Percentiles rank a stretch among this genome's conserved stretches.
Evolutionary conservation across 2,113 vertebrate genomes (phyloP).

Genomic region (Telmatochromis sp.): DNA sequence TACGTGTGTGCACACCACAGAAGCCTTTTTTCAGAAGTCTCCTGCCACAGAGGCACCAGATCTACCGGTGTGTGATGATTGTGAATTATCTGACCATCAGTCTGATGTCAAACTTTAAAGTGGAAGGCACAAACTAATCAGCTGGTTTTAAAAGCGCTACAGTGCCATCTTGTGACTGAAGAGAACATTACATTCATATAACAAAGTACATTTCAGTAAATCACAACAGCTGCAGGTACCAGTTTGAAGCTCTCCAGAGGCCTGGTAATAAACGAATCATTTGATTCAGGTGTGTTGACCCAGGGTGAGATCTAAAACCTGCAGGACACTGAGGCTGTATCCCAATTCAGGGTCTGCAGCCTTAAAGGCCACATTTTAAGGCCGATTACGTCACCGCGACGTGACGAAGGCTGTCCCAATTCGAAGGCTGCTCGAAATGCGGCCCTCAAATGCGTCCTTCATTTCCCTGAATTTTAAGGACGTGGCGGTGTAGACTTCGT

Average conservation of each 20-base stretch:
- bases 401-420: too few species aligned
- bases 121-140: neutral
- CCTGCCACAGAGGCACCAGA: neutral
- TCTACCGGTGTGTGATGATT: neutral
- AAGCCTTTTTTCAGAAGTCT: neutral
- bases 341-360: too few species aligned
- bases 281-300: neutral
- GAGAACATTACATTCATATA: neutral
- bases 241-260: rapidly evolving
- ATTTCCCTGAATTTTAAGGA: too few species aligned
- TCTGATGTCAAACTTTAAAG: neutral
- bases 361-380: too few species aligned
- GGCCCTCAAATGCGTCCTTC: too few species aligned
- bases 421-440: too few species aligned
- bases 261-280: neutral
- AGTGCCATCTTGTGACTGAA: constrained; percentile 34
- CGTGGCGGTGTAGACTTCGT: too few species aligned
- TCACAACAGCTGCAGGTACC: neutral
- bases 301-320: neutral
- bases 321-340: neutral
- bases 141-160: neutral
- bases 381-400: rapidly evolving
- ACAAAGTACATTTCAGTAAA: neutral
- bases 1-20: neutral
- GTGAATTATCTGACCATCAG: neutral